Conservation (phyloP, 2,888 invertebrate species). For the Chrysodeixis includens region DNA sequence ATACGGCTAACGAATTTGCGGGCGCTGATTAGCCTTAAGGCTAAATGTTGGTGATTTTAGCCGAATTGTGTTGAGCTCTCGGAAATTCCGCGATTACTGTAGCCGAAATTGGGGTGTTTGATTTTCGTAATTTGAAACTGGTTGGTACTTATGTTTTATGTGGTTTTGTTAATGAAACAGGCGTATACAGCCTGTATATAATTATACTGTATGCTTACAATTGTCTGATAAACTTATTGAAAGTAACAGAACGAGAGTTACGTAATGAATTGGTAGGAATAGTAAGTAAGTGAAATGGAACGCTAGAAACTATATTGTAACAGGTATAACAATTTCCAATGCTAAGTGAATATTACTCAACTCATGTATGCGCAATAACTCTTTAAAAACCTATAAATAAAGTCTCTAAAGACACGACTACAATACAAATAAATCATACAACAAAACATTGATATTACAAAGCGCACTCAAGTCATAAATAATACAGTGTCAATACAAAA, state of each 20-base stretch:
- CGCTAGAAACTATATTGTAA: neutral
- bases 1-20: conserved; percentile 52
- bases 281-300: neutral
- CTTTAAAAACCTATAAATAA: neutral
- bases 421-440: conserved; percentile 22
- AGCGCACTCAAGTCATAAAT: conserved; percentile 37
- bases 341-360: neutral
- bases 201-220: neutral
- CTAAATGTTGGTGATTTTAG: conserved; percentile 42
- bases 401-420: neutral
- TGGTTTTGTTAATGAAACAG: neutral
- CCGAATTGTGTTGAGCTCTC: conserved; percentile 27
- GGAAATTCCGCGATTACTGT: conserved; percentile 16
- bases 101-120: conserved; percentile 7
- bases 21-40: conserved; percentile 49
- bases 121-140: neutral
- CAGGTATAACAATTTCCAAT: neutral
- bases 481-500: conserved; percentile 49
- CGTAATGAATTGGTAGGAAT: neutral
- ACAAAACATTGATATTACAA: conserved; percentile 20
- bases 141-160: conserved; percentile 6
- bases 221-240: neutral
- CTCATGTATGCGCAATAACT: neutral
- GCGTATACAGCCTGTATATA: neutral
- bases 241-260: neutral